These are phyloP conservation scores for Calliphora vicina DNA, from an alignment of 1,140 invertebrate species.

Conservation along the genomic window DNA sequence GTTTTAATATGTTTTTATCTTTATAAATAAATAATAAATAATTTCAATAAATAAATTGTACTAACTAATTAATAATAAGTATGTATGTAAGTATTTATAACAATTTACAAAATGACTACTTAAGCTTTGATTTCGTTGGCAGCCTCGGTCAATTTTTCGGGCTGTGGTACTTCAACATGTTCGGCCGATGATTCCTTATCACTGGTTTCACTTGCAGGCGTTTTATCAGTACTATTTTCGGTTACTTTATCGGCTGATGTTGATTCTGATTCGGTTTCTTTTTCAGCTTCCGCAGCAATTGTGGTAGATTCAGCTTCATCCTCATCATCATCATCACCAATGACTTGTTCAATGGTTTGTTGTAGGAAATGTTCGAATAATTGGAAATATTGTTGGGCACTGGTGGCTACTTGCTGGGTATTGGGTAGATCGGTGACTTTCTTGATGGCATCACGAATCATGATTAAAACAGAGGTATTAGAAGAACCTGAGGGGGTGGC, in stretches of 20 bases:
- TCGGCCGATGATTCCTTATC: conserved; percentile 43
- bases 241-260: conserved; percentile 38
- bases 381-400: conserved; percentile 60
- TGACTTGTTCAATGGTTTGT: conserved; percentile 58
- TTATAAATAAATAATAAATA: conserved; percentile 14
- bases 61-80: conserved; percentile 14
- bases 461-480: conserved; percentile 52
- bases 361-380: conserved; percentile 60
- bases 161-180: not conserved
- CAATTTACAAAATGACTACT: not conserved
- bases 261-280: not conserved
- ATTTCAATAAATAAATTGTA: conserved; percentile 26
- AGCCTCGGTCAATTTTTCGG: conserved; percentile 21
- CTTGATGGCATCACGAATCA: conserved; percentile 57
- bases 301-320: conserved; percentile 38
- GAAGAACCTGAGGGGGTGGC: conserved; percentile 38
- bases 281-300: not conserved
- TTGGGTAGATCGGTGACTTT: conserved; percentile 56
- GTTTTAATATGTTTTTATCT: not conserved
- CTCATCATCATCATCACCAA: conserved; percentile 55
- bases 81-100: too few species aligned
- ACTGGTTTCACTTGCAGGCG: not conserved
- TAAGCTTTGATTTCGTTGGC: conserved; percentile 27
- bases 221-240: conserved; percentile 42
- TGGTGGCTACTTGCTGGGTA: conserved; percentile 58